Conservation (phyloP, 2,113 vertebrate species). For the Fulmarus glacialis region DNA sequence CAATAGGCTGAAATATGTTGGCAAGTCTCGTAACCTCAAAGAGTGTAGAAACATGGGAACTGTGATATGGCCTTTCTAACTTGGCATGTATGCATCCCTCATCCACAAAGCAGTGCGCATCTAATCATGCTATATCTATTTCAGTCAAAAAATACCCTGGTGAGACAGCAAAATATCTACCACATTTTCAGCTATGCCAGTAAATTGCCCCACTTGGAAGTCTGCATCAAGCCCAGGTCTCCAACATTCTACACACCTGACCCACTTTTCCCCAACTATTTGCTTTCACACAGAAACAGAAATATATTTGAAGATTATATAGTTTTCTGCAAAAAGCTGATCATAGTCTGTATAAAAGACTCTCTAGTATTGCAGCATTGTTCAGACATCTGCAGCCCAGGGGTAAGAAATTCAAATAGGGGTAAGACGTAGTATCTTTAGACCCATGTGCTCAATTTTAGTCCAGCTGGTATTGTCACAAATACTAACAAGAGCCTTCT, state of each 20-base stretch:
- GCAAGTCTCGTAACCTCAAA: background rate
- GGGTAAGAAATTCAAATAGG: background rate
- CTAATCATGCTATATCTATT: background rate
- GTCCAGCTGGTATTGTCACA: background rate
- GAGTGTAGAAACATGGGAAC: background rate
- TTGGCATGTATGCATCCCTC: background rate
- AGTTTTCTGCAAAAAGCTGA: background rate
- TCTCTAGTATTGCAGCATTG: background rate
- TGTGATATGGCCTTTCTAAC: background rate
- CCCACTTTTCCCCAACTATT: background rate
- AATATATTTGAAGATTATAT: background rate
- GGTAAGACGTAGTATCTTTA: background rate
- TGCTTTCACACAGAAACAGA: background rate
- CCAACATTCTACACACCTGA: background rate
- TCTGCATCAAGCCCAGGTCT: background rate
- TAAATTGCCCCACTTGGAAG: background rate
- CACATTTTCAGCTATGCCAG: background rate
- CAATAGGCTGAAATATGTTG: background rate
- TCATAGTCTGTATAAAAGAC: background rate
- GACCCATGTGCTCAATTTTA: background rate
- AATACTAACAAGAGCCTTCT: background rate
- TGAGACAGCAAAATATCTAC: background rate
- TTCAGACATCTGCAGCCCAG: background rate
- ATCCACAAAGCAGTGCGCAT: rapidly evolving
- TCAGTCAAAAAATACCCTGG: background rate